phyloP scores from a whole-genome alignment of 2,888 invertebrate species.

The Drosophila niveifrons region DNA sequence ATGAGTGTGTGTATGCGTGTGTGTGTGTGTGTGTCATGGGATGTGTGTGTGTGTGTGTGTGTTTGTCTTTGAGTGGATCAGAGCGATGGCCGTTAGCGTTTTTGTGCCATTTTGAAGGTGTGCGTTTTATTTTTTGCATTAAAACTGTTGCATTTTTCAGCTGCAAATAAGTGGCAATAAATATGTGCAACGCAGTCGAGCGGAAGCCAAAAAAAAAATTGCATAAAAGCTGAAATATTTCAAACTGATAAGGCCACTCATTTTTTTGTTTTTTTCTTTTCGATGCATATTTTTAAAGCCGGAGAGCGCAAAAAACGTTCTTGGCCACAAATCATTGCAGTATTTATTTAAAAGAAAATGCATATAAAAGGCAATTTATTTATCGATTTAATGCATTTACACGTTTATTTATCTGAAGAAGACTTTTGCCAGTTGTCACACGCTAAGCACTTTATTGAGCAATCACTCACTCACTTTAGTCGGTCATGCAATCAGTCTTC shows the following conservation, averaged over 20 bases:
- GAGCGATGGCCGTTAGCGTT: constrained; percentile 34
- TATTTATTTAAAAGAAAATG: not conserved
- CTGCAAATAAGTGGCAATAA: constrained; percentile 54
- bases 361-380: not conserved
- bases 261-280: no score
- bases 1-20: constrained; percentile 10
- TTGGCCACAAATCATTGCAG: not conserved
- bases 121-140: constrained; percentile 39
- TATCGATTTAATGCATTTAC: not conserved
- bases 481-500: constrained; percentile 1
- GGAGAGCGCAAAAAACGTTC: not conserved
- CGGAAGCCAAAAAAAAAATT: constrained; percentile 30
- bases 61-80: constrained; percentile 37
- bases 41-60: constrained; percentile 13
- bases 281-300: constrained; percentile 2
- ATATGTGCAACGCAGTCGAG: constrained; percentile 44
- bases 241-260: constrained; percentile 35
- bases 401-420: not conserved
- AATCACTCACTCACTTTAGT: not conserved
- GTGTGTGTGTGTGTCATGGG: constrained; percentile 10
- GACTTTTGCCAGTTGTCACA: not conserved
- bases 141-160: constrained; percentile 60
- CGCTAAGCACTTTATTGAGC: not conserved
- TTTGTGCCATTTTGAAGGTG: constrained; percentile 42
- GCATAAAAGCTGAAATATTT: constrained; percentile 32